Conservation (phyloP, 2,113 vertebrate species). For the Aspidoscelis tigris region DNA sequence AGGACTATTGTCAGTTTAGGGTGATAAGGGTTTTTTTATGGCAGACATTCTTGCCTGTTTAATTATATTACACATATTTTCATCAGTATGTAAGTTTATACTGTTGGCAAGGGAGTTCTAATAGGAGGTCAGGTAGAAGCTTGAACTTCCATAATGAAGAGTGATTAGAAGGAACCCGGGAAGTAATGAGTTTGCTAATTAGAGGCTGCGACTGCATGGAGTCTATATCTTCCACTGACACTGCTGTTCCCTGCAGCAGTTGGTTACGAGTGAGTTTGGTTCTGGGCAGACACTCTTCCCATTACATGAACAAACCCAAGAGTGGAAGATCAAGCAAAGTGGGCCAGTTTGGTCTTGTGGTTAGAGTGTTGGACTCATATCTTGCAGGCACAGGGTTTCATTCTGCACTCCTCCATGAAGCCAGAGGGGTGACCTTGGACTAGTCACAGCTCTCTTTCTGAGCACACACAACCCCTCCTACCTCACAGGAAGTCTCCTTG, state of each 20-base stretch:
- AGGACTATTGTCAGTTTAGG: not conserved
- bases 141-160: conserved; percentile 18
- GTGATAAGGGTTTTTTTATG: not conserved
- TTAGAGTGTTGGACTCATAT: no score
- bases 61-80: not conserved
- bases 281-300: conserved; percentile 2
- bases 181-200: conserved; percentile 5
- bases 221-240: conserved; percentile 13
- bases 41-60: not conserved
- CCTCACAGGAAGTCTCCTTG: no score
- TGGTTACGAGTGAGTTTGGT: not conserved
- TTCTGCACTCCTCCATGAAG: no score
- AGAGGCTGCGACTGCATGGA: conserved; percentile 17
- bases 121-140: conserved; percentile 1
- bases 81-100: not conserved
- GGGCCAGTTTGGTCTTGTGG: no score
- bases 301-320: not conserved
- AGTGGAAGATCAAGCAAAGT: not conserved
- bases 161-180: conserved; percentile 10
- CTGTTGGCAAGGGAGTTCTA: conserved; percentile 21
- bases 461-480: no score
- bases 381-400: no score
- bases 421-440: no score
- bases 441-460: no score
- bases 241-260: not conserved